Evolutionary conservation across 2,113 vertebrate genomes (phyloP).

Genomic region (Corythornis madagascariensis): DNA sequence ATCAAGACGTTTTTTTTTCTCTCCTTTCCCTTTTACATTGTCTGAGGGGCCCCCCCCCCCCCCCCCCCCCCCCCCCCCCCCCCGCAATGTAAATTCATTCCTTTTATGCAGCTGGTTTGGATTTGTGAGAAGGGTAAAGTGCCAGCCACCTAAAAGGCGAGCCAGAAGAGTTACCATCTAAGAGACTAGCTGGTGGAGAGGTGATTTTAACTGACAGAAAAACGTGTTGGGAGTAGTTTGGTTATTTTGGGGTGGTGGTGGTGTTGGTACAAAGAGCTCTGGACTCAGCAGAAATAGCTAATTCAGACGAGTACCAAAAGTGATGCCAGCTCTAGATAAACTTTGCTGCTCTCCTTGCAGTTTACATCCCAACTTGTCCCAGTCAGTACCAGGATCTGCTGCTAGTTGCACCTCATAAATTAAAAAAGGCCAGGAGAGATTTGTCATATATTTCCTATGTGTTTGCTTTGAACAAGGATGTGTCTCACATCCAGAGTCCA

Average conservation of each 20-base stretch:
- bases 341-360: neutral
- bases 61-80: neutral
- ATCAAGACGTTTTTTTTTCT: too few relatives aligned
- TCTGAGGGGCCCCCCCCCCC: neutral
- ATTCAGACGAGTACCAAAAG: neutral
- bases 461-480: neutral
- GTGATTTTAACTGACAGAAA: neutral
- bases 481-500: neutral
- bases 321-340: neutral
- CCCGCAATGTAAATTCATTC: neutral
- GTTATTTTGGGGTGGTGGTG: neutral
- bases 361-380: slow-evolving; percentile 1
- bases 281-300: neutral
- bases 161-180: neutral
- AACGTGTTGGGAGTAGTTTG: neutral
- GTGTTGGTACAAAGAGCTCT: neutral
- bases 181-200: neutral
- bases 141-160: neutral
- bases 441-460: neutral
- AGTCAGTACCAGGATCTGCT: neutral
- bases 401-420: neutral
- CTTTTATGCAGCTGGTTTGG: slow-evolving; percentile 8
- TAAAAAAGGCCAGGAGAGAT: neutral
- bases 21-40: slow-evolving; percentile 1
- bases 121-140: neutral